Conservation (phyloP, 2,888 invertebrate species). For the Acanthacorydalis orientalis region DNA sequence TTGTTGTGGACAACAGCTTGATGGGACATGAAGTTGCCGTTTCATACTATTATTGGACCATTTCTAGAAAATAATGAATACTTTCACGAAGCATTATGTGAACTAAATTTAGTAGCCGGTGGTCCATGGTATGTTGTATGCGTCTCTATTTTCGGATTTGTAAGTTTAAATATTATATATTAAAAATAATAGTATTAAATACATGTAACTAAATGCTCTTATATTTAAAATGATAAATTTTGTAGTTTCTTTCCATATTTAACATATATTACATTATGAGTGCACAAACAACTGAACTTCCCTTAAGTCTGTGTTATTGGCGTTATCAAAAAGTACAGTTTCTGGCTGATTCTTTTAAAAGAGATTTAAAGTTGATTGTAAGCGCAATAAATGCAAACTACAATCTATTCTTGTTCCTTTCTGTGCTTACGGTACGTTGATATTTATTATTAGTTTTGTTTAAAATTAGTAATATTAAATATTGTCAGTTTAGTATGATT, state of each 20-base stretch:
- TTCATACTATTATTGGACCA: conserved; percentile 18
- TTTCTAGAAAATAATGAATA: conserved; percentile 14
- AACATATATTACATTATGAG: conserved; percentile 21
- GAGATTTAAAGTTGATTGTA: conserved; percentile 23
- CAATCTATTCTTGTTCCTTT: conserved; percentile 20
- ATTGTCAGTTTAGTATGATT: not conserved
- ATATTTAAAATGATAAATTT: not conserved
- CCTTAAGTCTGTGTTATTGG: conserved; percentile 16
- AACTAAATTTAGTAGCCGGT: conserved; percentile 14
- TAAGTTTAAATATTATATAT: conserved; percentile 15
- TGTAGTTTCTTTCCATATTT: conserved; percentile 16
- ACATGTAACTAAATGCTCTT: not conserved
- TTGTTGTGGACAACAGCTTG: not conserved
- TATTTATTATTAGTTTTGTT: not conserved
- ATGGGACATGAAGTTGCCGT: conserved; percentile 18
- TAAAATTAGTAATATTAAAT: not conserved
- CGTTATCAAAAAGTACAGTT: conserved; percentile 16
- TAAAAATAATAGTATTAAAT: not conserved
- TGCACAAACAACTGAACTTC: conserved; percentile 19
- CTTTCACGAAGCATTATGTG: conserved; percentile 15
- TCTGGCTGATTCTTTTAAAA: conserved; percentile 18
- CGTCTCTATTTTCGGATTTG: conserved; percentile 22
- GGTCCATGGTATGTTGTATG: conserved; percentile 19
- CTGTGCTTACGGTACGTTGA: conserved; percentile 19
- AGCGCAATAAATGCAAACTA: conserved; percentile 22